Evolutionary conservation across 2,797 vertebrate genomes (phyloP).

Genomic region (Hozukius guyotensis): DNA sequence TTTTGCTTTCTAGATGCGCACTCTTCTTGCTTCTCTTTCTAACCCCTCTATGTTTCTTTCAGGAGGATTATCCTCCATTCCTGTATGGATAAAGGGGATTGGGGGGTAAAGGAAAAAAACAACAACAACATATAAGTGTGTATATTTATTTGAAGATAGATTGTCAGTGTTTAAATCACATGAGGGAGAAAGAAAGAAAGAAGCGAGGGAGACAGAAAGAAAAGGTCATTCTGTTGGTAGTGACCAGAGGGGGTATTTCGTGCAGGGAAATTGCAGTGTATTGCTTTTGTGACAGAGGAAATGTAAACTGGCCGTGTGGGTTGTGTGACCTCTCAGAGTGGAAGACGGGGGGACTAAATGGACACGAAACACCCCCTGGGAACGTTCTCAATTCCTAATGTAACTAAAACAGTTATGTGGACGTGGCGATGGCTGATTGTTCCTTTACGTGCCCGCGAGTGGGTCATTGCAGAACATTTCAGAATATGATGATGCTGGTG

Average conservation of each 20-base stretch:
- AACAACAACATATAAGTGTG: slow-evolving; percentile 42
- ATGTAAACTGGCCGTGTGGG: slow-evolving; percentile 83
- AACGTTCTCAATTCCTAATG: slow-evolving; percentile 67
- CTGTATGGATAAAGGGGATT: slow-evolving; percentile 72
- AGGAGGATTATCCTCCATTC: slow-evolving; percentile 70
- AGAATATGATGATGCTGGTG: slow-evolving; percentile 40
- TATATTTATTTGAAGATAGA: slow-evolving; percentile 76
- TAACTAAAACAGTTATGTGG: slow-evolving; percentile 69
- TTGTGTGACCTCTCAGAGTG: slow-evolving; percentile 79
- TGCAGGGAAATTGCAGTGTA: slow-evolving; percentile 82
- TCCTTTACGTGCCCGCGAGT: slow-evolving; percentile 35
- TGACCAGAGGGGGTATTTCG: slow-evolving; percentile 85
- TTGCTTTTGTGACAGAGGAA: slow-evolving; percentile 85
- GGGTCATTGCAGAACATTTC: slow-evolving; percentile 31
- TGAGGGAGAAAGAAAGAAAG: slow-evolving; percentile 31
- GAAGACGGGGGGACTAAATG: slow-evolving; percentile 76
- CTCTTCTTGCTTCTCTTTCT: slow-evolving; percentile 29
- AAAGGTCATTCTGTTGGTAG: slow-evolving; percentile 84
- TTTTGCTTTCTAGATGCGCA: slow-evolving; percentile 68
- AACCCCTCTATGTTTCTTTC: slow-evolving; percentile 61
- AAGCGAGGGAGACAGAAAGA: slow-evolving; percentile 40
- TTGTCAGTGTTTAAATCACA: slow-evolving; percentile 79
- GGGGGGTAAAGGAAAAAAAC: slow-evolving; percentile 5
- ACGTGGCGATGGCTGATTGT: slow-evolving; percentile 52
- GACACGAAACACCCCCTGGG: slow-evolving; percentile 84